phyloP scores from a whole-genome alignment of 2,113 vertebrate genomes.

The Panthera leo region DNA sequence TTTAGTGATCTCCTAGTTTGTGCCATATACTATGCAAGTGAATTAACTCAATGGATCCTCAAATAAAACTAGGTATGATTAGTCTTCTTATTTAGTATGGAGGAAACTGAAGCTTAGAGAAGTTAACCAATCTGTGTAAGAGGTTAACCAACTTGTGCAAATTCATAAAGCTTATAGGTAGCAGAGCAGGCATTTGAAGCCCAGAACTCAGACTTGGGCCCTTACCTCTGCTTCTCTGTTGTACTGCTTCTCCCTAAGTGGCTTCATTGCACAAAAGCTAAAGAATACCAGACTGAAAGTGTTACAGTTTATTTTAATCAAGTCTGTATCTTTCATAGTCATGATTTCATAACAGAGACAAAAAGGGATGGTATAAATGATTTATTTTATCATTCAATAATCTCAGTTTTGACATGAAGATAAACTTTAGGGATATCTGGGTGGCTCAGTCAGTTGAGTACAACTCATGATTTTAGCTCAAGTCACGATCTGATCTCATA shows the following conservation, averaged over 20 bases:
- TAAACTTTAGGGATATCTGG: background rate
- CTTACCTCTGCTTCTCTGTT: background rate
- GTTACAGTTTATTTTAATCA: background rate
- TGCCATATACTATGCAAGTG: background rate
- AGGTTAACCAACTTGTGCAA: background rate
- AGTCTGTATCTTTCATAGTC: background rate
- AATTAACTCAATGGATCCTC: background rate
- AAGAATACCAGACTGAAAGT: background rate
- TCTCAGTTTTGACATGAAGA: background rate
- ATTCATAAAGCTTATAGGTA: background rate
- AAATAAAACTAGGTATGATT: background rate
- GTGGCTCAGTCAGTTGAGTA: no score
- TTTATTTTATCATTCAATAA: background rate
- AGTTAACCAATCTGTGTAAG: background rate
- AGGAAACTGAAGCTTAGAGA: background rate
- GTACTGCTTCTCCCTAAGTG: rapidly evolving
- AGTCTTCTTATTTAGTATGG: background rate
- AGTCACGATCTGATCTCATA: no score
- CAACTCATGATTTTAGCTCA: no score
- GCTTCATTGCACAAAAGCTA: background rate
- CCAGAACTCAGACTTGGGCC: rapidly evolving
- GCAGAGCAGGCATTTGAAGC: no score
- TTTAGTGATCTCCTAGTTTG: background rate
- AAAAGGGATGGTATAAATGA: background rate
- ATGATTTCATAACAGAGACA: background rate